Base-by-base conservation (phyloP, 2,888 invertebrate species). In the Eristalis tenax region DNA sequence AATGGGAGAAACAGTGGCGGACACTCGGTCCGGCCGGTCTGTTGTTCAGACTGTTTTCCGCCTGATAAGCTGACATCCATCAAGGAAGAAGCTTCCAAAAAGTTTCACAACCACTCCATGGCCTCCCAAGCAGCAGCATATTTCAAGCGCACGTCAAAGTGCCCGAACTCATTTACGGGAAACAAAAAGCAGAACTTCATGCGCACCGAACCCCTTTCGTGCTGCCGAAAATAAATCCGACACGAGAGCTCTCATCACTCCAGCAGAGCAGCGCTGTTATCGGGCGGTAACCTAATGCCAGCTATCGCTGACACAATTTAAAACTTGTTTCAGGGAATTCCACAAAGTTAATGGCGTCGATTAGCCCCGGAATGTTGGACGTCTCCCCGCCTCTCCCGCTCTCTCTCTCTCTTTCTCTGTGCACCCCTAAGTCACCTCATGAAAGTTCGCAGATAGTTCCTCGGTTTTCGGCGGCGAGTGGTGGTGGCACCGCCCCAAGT, bases 321-420 rank as follows among this genome's bases (percentile, higher is more conserved):
- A 80, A 81, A 80, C 63, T 85, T 81, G 76, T 81, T 77, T 50
- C 43, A 40, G 68, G 64, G 64, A 81, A 81, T 81, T 81, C 77
- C 69, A 64, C 64, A 38, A 40, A 80, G 56, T 59, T 66, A 81
- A 85, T 81, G 50, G 81, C 73, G 69, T 85, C 85, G 81, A 85
- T 85, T 85, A 85, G 66, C 69, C 81, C 13, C 26, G 81, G 85
- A 85, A 85, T 81, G 76, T 73, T 43, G 77, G 68, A 77, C 64
- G 38, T 69, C n/a, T n/a, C n/a, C n/a, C n/a, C n/a, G 40, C 23
- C 28, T 18, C 57, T n/a, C 76, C n/a, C 15, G 4, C 40, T 15
- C 15, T 8, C 3, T 4, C 43, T 15, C 43, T 28, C 28, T 28
- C 28, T 4, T n/a, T 15, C 43, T 28, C 28, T 28, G 4, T 28